Evolutionary conservation across 2,888 invertebrate species (phyloP), one percentile per base, ranked within the genome.

Genomic region (Rotaria socialis): DNA sequence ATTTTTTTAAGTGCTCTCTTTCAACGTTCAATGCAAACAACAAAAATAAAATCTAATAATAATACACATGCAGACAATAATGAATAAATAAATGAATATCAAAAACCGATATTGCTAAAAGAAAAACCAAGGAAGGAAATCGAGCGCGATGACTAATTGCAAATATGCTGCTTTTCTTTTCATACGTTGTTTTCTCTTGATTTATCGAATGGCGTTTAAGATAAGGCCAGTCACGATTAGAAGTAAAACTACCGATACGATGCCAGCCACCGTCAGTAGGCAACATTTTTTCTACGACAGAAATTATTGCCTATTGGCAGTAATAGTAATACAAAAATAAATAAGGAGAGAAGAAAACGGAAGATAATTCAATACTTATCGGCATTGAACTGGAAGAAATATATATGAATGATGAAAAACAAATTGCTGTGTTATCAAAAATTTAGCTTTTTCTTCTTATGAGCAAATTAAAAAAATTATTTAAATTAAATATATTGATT

Each of bases 281-380:
- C 80, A 80, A 47, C 80, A 80, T 80, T 80, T 80, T 80, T 80
- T 80, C 47, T 80, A 80, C 1, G 47, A 47, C 0, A 80, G 47
- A 80, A 80, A 47, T 41, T 24, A 80, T 4, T 80, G 47, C 19
- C 43, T 24, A 14, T 80, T 35, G 67, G 67, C 16, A 67, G 7
- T 35, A 67, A 67, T 67, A 67, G 35, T 27, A 14, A 14, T 1
- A 67, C 35, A 19, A 67, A 35, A 35, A 35, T 5, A 35, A 10
- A n/a, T 10, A 19, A n/a, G 8, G 10, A 16, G 67, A 35, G 14
- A 67, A 10, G 27, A 60, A n/a, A n/a, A 10, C 35, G 35, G 19
- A 67, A 4, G 14, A 67, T 67, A 41, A 67, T 67, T 67, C 67
- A 67, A 67, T 67, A 67, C 6, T 67, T 35, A 41, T 67, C 35